phyloP scores from a whole-genome alignment of 2,113 vertebrate genomes.

The Ceyx melanurus region DNA sequence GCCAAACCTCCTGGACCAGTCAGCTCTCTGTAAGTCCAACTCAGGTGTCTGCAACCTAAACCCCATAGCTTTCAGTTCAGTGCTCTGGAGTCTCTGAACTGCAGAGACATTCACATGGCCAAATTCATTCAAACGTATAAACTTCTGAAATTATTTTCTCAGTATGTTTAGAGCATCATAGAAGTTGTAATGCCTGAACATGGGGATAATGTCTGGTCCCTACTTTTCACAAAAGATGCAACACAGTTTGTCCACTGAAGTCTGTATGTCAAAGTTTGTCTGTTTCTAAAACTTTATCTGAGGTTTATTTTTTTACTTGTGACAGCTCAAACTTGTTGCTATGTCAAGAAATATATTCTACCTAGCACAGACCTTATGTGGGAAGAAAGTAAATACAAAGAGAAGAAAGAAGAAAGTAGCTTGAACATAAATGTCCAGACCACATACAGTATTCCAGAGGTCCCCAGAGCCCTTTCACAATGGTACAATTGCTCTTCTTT shows the following conservation, averaged over 20 bases:
- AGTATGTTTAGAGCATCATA: neutral
- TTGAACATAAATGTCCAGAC: neutral
- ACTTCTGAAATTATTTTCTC: neutral
- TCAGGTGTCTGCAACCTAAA: neutral
- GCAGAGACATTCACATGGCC: neutral
- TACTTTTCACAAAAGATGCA: neutral
- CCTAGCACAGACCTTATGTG: neutral
- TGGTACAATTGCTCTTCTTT: neutral
- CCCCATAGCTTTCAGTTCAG: neutral
- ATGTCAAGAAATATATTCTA: neutral
- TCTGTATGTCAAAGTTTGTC: neutral
- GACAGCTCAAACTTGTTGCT: neutral
- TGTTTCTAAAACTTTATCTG: conserved; percentile 47
- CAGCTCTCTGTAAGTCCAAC: neutral
- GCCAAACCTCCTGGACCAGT: neutral
- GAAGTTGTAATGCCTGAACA: neutral
- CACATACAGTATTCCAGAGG: neutral
- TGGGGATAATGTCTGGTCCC: neutral
- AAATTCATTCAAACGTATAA: neutral
- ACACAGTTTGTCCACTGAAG: neutral
- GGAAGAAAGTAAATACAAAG: neutral
- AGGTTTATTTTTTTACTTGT: neutral
- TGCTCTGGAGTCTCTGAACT: neutral
- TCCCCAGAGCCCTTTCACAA: neutral
- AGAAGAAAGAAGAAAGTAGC: neutral